Base-by-base conservation (phyloP, 2,797 vertebrate genomes). In the Artibeus lituratus region DNA sequence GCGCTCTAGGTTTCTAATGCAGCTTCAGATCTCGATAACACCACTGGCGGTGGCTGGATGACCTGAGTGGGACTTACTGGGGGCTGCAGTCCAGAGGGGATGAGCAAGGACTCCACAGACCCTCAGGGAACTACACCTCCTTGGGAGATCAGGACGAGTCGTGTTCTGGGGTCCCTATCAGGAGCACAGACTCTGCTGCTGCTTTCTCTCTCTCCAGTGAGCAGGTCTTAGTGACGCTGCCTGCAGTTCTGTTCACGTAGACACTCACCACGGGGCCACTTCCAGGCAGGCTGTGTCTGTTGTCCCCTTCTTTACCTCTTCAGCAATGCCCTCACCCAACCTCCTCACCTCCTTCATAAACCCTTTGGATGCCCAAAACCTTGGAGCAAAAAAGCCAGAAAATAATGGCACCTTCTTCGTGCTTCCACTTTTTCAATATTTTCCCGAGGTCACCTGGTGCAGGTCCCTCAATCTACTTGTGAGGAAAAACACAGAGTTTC, bases 191-290 rank as follows among this genome's bases (percentile, higher is more conserved):
- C 29, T 51, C 26, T 55, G 2, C 7, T 16, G 55, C 7, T 26
- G n/a, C 10, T 4, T 5, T 3, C 18, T 10, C 24, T 69, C 10
- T 2, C 5, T 55, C 1, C 4, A 21, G 18, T 0, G 2, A 59
- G 37, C 6, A 14, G 26, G 32, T 29, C 16, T 87, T 69, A 29
- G 18, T 42, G 77, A 62, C 26, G 29, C 76, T 39, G 5, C 22
- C 7, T 29, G 24, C 0, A 5, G 16, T 35, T 35, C 26, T 22
- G 3, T 47, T 10, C 59, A 29, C 18, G n/a, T 8, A 19, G 59
- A 19, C 9, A 39, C 24, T 86, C 12, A 32, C 44, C 15, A 7
- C 10, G 8, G 4, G 47, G 44, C 26, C 18, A 2, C 53, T 69
- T 47, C 7, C 26, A 10, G 44, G 69, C 42, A 32, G 35, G 18